Percentiles rank a stretch among this genome's conserved stretches.
These are phyloP conservation scores for Nasonovia ribisnigri DNA, from an alignment of 2,888 invertebrate species.

Conservation along the genomic window DNA sequence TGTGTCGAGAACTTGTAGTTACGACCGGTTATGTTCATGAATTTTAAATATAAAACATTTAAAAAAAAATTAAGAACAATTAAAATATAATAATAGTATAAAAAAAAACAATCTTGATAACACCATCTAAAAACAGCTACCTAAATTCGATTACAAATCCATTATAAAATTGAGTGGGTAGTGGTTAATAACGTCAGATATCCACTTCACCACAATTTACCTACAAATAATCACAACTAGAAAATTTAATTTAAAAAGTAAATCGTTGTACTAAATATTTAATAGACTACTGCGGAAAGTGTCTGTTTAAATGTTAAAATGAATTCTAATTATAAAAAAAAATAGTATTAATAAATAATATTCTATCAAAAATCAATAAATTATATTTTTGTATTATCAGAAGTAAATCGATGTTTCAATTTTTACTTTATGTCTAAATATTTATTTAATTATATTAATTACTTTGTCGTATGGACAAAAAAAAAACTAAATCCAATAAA, in stretches of 20 bases:
- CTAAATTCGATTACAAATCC: conserved; percentile 18
- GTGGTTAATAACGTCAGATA: background rate
- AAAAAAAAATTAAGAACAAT: conserved; percentile 43
- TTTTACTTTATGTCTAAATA: background rate
- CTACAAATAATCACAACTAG: background rate
- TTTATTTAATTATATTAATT: no score
- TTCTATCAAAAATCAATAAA: background rate
- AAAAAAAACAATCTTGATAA: background rate
- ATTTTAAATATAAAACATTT: background rate
- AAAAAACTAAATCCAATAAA: no score
- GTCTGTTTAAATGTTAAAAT: background rate
- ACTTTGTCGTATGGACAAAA: no score
- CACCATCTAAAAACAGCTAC: conserved; percentile 13
- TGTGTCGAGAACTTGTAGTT: conserved; percentile 49
- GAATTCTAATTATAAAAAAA: background rate
- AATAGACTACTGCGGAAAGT: background rate
- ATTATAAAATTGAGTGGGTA: conserved; percentile 3
- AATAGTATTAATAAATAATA: background rate
- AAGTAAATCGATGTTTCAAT: background rate
- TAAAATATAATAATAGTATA: conserved; percentile 3
- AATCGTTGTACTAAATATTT: background rate
- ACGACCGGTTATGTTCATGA: conserved; percentile 25
- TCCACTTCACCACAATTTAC: background rate
- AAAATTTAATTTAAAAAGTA: background rate
- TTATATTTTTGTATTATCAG: background rate